A percentile compares a stretch with the other conserved stretches of the same genome.
Conservation (phyloP, 2,797 vertebrate species). For the Acipenser transmontanus region DNA sequence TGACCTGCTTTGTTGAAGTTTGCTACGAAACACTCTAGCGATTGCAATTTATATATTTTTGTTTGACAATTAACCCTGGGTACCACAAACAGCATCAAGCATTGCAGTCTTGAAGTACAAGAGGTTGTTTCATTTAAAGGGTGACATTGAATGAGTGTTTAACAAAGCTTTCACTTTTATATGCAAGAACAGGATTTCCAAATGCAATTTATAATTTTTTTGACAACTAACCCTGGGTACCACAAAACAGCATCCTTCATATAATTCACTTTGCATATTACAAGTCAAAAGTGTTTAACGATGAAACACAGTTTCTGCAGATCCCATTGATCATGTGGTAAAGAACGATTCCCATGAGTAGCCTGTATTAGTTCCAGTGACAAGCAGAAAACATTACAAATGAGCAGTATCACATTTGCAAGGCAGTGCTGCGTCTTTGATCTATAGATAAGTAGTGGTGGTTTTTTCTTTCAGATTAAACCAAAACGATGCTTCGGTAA, state of each 20-base stretch:
- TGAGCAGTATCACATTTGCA: constrained; percentile 55
- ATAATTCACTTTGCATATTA: constrained; percentile 47
- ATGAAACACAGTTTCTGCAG: constrained; percentile 54
- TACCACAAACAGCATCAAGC: constrained; percentile 36
- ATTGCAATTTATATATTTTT: constrained; percentile 51
- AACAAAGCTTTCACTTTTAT: constrained; percentile 36
- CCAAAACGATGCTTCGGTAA: constrained; percentile 38
- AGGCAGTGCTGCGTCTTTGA: constrained; percentile 40
- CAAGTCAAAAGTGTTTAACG: constrained; percentile 54
- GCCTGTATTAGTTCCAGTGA: constrained; percentile 55
- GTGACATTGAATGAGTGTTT: constrained; percentile 45
- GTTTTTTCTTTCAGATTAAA: constrained; percentile 39
- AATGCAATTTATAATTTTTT: constrained; percentile 54
- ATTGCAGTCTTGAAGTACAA: no score
- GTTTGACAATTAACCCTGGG: constrained; percentile 46
- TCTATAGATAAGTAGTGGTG: constrained; percentile 36
- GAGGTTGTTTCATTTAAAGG: constrained; percentile 18
- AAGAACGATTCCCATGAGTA: constrained; percentile 50
- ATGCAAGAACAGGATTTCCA: constrained; percentile 40
- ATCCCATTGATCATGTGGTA: constrained; percentile 60
- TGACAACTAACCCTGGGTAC: constrained; percentile 45
- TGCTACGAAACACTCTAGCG: constrained; percentile 6
- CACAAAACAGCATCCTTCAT: constrained; percentile 51
- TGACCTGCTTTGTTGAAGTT: no score
- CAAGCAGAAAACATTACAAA: constrained; percentile 60